Evolutionary conservation across 2,797 vertebrate species (phyloP), one percentile per base, ranked within the genome.

Genomic region (Apodemus agrarius): DNA sequence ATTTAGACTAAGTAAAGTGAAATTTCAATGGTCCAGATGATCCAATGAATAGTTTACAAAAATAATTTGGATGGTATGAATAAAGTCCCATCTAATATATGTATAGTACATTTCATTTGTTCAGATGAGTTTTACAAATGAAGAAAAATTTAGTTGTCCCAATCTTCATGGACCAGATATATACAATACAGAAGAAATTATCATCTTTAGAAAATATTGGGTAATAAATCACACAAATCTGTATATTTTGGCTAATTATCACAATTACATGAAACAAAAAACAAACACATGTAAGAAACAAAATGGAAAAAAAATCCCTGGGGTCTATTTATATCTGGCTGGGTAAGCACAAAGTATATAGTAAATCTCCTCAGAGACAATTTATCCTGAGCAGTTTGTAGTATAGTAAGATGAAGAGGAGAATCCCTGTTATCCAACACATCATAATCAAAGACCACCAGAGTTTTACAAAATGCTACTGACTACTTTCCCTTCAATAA

Each of bases 321-420:
- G 82, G 69, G n/a, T 94, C 43, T 29, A 93, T 78, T 37, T 72
- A 72, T 86, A 76, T 91, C 46, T 43, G 80, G 16, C 43, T 89
- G 69, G 67, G 86, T 94, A 89, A 72, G 94, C 96, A 93, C 54
- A 82, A 94, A 76, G n/a, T 52, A 95, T 88, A 74, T 49, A 85
- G 74, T 49, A 83, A 24, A 81, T 84, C 79, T 94, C 40, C 72
- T 94, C 21, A 78, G 79, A 76, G 59, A 86, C 67, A 43, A 46
- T 76, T 79, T 88, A 29, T 67, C 54, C 76, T 74, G 74, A 74
- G 40, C 61, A 54, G 10, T 69, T 80, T 31, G 37, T 76, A 82
- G 57, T 21, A 14, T 34, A 29, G 19, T 31, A 52, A 95, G 74
- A 46, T 16, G 26, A 90, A 87, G 4, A 1, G 22, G 37, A 90